phyloP scores from a whole-genome alignment of 2,113 vertebrate species.

The Oriolus oriolus region DNA sequence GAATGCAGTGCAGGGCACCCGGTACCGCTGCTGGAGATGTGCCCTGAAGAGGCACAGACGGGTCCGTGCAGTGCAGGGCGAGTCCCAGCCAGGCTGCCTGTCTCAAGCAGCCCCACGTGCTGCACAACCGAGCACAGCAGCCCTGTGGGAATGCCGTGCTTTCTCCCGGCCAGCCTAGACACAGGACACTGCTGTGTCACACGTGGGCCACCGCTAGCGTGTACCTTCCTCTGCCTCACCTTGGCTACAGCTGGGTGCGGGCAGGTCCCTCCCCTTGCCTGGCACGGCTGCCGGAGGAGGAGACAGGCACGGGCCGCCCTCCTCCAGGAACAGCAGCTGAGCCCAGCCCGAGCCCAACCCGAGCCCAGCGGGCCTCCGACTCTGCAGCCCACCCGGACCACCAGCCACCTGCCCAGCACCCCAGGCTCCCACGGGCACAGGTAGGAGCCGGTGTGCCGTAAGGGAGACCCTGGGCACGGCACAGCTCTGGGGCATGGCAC shows the following conservation, averaged over 20 bases:
- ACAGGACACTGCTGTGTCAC: background rate
- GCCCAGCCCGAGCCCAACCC: background rate
- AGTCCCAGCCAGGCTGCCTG: background rate
- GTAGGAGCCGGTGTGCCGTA: background rate
- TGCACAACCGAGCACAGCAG: background rate
- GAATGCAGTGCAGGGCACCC: background rate
- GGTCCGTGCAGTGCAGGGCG: rapidly evolving
- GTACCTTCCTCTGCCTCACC: constrained; percentile 49
- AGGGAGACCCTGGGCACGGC: background rate
- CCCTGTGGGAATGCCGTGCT: background rate
- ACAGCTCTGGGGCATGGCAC: background rate
- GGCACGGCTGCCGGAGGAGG: constrained; percentile 61
- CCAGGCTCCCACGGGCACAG: background rate
- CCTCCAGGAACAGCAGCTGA: constrained; percentile 39
- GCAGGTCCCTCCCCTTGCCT: constrained; percentile 51
- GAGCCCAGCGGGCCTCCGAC: background rate
- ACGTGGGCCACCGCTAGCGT: background rate
- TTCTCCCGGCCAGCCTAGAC: background rate
- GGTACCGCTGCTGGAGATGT: background rate
- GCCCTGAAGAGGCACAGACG: background rate
- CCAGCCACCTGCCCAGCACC: background rate
- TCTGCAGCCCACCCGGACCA: background rate
- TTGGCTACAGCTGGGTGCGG: background rate
- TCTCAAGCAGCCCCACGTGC: background rate
- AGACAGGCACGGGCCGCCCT: constrained; percentile 31